phyloP scores from a whole-genome alignment of 2,888 invertebrate species.

The Drosophila incognita region DNA sequence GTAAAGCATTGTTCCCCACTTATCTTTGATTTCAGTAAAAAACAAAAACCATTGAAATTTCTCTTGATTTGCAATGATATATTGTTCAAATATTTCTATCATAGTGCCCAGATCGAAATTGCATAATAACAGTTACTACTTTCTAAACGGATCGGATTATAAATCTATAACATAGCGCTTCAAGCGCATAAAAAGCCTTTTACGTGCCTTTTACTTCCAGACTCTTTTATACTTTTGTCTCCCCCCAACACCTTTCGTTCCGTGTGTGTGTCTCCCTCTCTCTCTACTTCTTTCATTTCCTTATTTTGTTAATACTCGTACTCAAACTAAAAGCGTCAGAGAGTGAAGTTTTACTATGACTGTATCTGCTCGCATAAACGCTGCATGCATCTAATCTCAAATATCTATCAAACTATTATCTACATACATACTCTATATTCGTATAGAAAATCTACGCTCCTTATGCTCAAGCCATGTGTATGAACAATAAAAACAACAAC shows the following conservation, averaged over 20 bases:
- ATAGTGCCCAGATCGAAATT: slow-evolving; percentile 62
- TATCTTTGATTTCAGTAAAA: slow-evolving; percentile 29
- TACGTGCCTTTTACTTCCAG: slow-evolving; percentile 70
- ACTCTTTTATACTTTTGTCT: slow-evolving; percentile 32
- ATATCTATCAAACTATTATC: slow-evolving; percentile 39
- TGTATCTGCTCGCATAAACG: slow-evolving; percentile 48
- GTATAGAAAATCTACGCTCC: slow-evolving; percentile 62
- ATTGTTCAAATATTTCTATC: slow-evolving; percentile 81
- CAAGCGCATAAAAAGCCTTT: slow-evolving; percentile 53
- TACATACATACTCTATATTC: slow-evolving; percentile 37
- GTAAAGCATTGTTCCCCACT: slow-evolving; percentile 3
- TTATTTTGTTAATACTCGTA: slow-evolving; percentile 9
- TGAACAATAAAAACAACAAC: slow-evolving; percentile 38
- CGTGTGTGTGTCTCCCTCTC: slow-evolving; percentile 48
- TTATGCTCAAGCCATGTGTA: slow-evolving; percentile 66
- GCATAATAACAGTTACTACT: slow-evolving; percentile 16
- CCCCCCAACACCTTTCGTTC: slow-evolving; percentile 16
- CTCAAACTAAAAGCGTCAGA: slow-evolving; percentile 25
- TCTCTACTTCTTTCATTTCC: slow-evolving; percentile 11
- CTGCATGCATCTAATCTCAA: slow-evolving; percentile 59
- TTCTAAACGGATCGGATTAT: slow-evolving; percentile 16
- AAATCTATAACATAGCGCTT: slow-evolving; percentile 23
- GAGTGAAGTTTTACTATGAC: slow-evolving; percentile 30
- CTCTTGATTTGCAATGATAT: slow-evolving; percentile 42
- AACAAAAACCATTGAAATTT: slow-evolving; percentile 3